A percentile compares a stretch with the other conserved stretches of the same genome.
phyloP scores from a whole-genome alignment of 2,113 vertebrate genomes.

The Meleagris gallopavo region DNA sequence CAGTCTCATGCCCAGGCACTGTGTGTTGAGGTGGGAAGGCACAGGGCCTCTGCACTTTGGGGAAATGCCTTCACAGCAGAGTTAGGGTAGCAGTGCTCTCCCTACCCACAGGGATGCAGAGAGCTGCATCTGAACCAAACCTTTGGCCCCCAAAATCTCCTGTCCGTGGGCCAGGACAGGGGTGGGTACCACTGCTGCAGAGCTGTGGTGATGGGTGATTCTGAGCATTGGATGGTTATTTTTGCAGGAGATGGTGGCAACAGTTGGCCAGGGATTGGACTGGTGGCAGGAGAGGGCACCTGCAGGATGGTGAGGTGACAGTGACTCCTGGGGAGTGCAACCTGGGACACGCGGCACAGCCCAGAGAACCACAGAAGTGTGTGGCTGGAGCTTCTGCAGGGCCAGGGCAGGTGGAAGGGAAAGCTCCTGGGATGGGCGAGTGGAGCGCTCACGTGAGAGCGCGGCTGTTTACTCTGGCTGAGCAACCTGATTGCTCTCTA shows the following conservation, averaged over 20 bases:
- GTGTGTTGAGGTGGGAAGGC: neutral
- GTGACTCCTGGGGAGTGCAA: neutral
- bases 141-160: neutral
- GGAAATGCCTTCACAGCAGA: neutral
- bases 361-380: neutral
- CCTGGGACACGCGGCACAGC: neutral
- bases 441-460: conserved; percentile 21
- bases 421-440: conserved; percentile 50
- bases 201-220: neutral
- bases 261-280: neutral
- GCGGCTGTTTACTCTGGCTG: conserved; percentile 70
- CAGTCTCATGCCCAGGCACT: accelerated
- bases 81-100: accelerated
- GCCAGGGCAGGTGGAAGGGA: neutral
- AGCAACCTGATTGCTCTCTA: conserved; percentile 75
- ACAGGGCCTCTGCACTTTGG: neutral
- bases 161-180: accelerated
- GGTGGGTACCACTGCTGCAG: neutral
- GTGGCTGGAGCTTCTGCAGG: accelerated
- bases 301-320: neutral
- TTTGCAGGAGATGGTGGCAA: neutral
- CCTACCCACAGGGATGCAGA: neutral
- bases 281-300: neutral
- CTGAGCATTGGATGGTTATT: neutral
- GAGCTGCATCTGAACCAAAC: neutral